phyloP scores from a whole-genome alignment of 2,797 vertebrate species.

The Cynopterus sphinx region DNA sequence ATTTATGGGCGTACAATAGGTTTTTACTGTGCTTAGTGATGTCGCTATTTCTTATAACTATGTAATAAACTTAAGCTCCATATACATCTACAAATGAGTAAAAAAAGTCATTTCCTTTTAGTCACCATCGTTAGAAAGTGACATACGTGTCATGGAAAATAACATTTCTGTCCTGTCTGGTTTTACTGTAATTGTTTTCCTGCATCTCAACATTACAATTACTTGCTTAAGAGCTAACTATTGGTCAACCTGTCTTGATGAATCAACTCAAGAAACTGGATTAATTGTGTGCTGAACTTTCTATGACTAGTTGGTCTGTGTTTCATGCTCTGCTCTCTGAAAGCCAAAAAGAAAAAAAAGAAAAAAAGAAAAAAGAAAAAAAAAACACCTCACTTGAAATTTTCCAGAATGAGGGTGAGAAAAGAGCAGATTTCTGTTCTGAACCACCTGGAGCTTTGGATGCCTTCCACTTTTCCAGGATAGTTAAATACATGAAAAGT shows the following conservation, averaged over 20 bases:
- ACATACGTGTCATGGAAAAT: not conserved
- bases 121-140: not conserved
- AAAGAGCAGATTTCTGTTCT: slow-evolving; percentile 9
- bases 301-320: not conserved
- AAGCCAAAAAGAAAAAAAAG: not conserved
- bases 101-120: not conserved
- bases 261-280: slow-evolving; percentile 52
- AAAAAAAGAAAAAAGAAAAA: not conserved
- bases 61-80: not conserved
- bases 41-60: not conserved
- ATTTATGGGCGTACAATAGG: not conserved
- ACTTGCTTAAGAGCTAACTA: slow-evolving; percentile 49
- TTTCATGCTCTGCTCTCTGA: not conserved
- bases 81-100: not conserved
- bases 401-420: not conserved
- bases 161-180: slow-evolving; percentile 28
- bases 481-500: not conserved
- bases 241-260: slow-evolving; percentile 52
- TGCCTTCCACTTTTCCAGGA: not conserved
- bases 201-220: not conserved
- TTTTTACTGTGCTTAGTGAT: not conserved
- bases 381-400: not conserved
- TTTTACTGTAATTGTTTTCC: slow-evolving; percentile 38
- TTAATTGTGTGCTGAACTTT: not conserved
- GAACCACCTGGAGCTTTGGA: not conserved